These are phyloP conservation scores for Dioctria linearis DNA, from an alignment of 2,888 invertebrate species.

Conservation along the genomic window DNA sequence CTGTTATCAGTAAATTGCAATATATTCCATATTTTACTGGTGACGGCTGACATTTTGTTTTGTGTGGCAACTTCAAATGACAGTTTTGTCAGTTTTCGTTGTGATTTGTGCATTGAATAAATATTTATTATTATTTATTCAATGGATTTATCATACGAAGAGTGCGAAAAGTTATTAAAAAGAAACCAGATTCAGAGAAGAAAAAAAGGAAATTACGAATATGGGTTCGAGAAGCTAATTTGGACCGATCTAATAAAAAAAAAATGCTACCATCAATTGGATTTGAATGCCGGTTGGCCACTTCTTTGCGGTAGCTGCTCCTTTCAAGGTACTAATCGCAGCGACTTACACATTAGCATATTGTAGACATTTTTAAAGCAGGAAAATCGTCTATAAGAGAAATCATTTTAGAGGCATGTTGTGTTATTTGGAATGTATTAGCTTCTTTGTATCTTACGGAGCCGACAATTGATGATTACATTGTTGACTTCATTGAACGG, in stretches of 20 bases:
- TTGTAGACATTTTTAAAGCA: background rate
- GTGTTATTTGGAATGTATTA: conserved; percentile 16
- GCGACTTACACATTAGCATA: background rate
- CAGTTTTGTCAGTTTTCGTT: too few species aligned
- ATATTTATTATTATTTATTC: too few species aligned
- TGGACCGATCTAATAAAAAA: conserved; percentile 11
- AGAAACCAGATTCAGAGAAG: background rate
- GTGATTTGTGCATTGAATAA: too few species aligned
- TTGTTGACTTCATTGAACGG: conserved; percentile 55
- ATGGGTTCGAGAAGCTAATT: background rate
- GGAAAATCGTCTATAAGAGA: conserved; percentile 8
- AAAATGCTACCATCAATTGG: conserved; percentile 10
- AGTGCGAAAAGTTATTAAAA: too few species aligned
- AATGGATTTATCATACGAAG: too few species aligned
- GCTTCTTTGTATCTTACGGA: conserved; percentile 6
- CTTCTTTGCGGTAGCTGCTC: background rate
- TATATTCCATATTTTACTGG: too few species aligned
- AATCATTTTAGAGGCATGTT: too few species aligned
- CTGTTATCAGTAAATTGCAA: too few species aligned
- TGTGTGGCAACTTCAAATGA: too few species aligned
- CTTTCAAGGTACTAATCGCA: background rate
- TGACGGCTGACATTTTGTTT: too few species aligned
- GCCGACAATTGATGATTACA: background rate
- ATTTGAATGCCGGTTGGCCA: conserved; percentile 38
- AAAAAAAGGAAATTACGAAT: background rate